Evolutionary conservation across 2,113 vertebrate species (phyloP).

Genomic region (Takifugu flavidus): DNA sequence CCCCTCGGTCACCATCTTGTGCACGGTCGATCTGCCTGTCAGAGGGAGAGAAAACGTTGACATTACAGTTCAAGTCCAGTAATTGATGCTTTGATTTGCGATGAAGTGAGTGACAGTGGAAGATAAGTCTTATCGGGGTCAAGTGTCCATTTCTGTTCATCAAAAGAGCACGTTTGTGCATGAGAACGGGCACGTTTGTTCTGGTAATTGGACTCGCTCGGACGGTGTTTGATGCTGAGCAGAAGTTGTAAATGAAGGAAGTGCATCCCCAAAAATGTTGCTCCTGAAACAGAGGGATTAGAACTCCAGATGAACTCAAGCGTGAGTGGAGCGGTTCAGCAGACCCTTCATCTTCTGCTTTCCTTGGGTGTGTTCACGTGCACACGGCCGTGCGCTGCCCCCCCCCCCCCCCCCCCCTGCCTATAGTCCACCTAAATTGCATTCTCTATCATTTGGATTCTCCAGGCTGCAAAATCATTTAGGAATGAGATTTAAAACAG

Average conservation of each 20-base stretch:
- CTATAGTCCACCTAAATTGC: slow-evolving; percentile 57
- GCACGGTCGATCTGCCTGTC: slow-evolving; percentile 33
- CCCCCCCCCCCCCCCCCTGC: neutral
- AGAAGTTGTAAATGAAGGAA: slow-evolving; percentile 29
- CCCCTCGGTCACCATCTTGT: slow-evolving; percentile 5
- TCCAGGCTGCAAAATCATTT: slow-evolving; percentile 64
- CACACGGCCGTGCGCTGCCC: slow-evolving; percentile 24
- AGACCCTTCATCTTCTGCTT: slow-evolving; percentile 11
- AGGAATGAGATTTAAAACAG: slow-evolving; percentile 62
- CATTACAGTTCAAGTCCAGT: slow-evolving; percentile 29
- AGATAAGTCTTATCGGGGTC: slow-evolving; percentile 34
- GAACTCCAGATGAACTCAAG: slow-evolving; percentile 43
- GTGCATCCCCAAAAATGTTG: slow-evolving; percentile 14
- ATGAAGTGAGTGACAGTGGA: slow-evolving; percentile 49
- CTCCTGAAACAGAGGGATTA: slow-evolving; percentile 51
- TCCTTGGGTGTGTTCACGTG: slow-evolving; percentile 16
- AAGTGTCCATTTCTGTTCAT: slow-evolving; percentile 37
- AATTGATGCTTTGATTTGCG: slow-evolving; percentile 35
- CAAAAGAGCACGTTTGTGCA: slow-evolving; percentile 31
- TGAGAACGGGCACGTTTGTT: slow-evolving; percentile 39
- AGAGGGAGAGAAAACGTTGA: slow-evolving; percentile 35
- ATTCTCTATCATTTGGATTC: slow-evolving; percentile 55
- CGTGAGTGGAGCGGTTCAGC: slow-evolving; percentile 17
- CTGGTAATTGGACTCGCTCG: slow-evolving; percentile 49
- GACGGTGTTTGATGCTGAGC: slow-evolving; percentile 47